A percentile compares a stretch with the other conserved stretches of the same genome.
These are phyloP conservation scores for Proales similis DNA, from an alignment of 1,140 invertebrate genomes.

Conservation along the genomic window DNA sequence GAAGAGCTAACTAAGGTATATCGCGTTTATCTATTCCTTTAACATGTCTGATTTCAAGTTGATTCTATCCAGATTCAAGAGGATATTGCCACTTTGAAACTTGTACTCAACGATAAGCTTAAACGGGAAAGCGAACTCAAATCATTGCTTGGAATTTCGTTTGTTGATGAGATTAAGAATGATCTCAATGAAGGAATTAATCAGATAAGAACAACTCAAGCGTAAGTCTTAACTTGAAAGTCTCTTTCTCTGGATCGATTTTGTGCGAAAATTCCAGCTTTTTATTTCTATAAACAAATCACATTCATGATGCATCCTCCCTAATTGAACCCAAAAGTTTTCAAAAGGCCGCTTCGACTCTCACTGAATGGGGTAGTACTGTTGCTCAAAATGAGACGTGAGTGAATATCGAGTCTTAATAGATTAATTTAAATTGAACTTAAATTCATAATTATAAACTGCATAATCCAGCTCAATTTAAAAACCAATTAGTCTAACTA, in stretches of 20 bases:
- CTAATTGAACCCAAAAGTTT: slow-evolving; percentile 8
- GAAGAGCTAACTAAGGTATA: slow-evolving; percentile 33
- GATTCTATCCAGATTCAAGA: slow-evolving; percentile 33
- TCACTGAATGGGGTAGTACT: slow-evolving; percentile 15
- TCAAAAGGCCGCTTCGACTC: slow-evolving; percentile 25
- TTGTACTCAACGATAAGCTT: slow-evolving; percentile 32
- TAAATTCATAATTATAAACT: neutral
- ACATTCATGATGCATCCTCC: neutral
- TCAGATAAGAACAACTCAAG: slow-evolving; percentile 3
- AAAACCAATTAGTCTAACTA: too few relatives aligned
- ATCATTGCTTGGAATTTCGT: slow-evolving; percentile 29
- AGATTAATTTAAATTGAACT: slow-evolving; percentile 1
- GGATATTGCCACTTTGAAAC: slow-evolving; percentile 30
- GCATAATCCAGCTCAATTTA: neutral
- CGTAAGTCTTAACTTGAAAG: slow-evolving; percentile 7
- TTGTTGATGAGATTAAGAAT: slow-evolving; percentile 32
- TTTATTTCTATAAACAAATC: neutral
- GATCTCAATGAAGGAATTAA: slow-evolving; percentile 17
- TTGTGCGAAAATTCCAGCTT: neutral
- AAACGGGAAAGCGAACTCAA: slow-evolving; percentile 35
- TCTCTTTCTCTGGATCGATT: neutral
- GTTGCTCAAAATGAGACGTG: slow-evolving; percentile 23
- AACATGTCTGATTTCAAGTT: neutral
- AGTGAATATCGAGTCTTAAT: neutral
- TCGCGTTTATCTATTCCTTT: neutral